Conservation (phyloP, 2,797 vertebrate species). For the Chlorospingus flavigularis region DNA sequence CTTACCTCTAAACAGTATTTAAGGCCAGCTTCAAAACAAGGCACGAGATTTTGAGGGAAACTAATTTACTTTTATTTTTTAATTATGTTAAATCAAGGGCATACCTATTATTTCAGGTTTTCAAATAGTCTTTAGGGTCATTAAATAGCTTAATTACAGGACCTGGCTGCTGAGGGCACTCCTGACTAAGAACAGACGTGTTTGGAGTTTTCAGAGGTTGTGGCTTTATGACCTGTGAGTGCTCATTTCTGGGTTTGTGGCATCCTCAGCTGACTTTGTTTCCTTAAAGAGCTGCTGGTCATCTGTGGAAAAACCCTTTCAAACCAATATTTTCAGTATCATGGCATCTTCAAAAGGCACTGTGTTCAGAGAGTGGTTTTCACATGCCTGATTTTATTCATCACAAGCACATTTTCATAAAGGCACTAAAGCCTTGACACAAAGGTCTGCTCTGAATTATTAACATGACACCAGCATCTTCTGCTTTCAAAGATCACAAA, state of each 20-base stretch:
- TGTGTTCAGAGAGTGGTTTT: not conserved
- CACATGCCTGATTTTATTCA: not conserved
- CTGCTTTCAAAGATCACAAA: not conserved
- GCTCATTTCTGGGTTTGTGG: not conserved
- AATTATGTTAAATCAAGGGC: conserved; percentile 43
- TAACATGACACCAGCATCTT: no score
- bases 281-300: not conserved
- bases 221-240: not conserved
- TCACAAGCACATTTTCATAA: not conserved
- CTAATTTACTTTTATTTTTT: conserved; percentile 1
- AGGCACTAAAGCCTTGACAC: no score
- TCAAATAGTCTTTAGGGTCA: conserved; percentile 10
- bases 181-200: not conserved
- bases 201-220: not conserved
- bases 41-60: not conserved
- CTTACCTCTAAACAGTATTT: conserved; percentile 33
- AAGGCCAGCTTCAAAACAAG: conserved; percentile 26
- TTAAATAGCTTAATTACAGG: conserved; percentile 41
- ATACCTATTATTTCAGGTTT: conserved; percentile 32
- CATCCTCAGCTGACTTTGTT: not conserved
- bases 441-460: no score
- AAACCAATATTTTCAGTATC: not conserved
- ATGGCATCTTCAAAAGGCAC: not conserved
- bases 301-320: not conserved
- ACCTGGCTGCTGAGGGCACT: not conserved